phyloP scores from a whole-genome alignment of 2,888 invertebrate species.

The Acanthacorydalis orientalis region DNA sequence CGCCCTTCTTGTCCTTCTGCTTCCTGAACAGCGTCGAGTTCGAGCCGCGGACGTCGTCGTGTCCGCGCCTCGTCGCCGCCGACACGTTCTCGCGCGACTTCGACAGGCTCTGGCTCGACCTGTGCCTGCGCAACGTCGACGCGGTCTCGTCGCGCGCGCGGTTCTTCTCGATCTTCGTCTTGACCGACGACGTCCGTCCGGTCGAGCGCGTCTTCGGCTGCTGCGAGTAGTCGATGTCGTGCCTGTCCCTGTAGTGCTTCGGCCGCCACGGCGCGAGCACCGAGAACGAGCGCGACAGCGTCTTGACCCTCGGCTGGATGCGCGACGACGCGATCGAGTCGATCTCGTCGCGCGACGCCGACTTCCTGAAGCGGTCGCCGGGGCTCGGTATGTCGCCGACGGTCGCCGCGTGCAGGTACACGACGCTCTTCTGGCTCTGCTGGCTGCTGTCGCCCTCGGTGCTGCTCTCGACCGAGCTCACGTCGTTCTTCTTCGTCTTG shows the following conservation, averaged over 20 bases:
- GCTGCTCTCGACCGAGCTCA: conserved; percentile 44
- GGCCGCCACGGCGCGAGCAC: conserved; percentile 76
- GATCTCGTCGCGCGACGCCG: conserved; percentile 59
- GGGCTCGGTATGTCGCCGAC: conserved; percentile 76
- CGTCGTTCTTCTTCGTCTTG: conserved; percentile 24
- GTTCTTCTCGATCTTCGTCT: conserved; percentile 21
- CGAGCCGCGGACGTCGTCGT: conserved; percentile 14
- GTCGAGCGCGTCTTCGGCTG: conserved; percentile 28
- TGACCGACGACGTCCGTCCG: conserved; percentile 21
- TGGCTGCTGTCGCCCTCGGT: conserved; percentile 62
- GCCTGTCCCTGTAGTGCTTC: conserved; percentile 47
- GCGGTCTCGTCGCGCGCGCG: conserved; percentile 18
- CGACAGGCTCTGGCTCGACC: conserved; percentile 17
- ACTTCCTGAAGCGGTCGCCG: conserved; percentile 26
- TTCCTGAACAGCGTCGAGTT: conserved; percentile 17
- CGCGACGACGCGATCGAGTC: conserved; percentile 45
- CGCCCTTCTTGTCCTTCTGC: conserved; percentile 16
- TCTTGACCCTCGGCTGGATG: conserved; percentile 44
- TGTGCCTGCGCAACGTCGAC: conserved; percentile 29
- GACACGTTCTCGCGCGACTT: conserved; percentile 18
- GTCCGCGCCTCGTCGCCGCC: background rate
- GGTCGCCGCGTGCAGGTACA: conserved; percentile 73
- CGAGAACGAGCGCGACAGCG: conserved; percentile 63
- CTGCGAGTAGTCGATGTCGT: conserved; percentile 67
- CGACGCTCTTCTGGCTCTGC: conserved; percentile 67